Evolutionary conservation across 1,140 invertebrate species (phyloP), one percentile per base, ranked within the genome.

Genomic region (Cecropterus lyciades): DNA sequence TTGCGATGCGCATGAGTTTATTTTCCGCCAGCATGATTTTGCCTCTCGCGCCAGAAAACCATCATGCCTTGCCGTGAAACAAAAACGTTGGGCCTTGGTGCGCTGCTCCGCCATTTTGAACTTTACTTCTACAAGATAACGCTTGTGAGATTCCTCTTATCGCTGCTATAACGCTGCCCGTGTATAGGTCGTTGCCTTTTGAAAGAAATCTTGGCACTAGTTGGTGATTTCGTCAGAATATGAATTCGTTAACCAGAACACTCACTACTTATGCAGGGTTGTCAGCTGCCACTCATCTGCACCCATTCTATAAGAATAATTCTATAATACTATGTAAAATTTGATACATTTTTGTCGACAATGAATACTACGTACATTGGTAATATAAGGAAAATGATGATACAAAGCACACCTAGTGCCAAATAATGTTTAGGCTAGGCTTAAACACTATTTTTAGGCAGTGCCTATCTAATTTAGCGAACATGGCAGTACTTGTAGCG

Each of bases 161-260:
- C n/a, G 69, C 52, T 72, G 66, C 45, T 51, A 56, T 64, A 72
- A 68, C 65, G 46, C 71, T 55, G 74, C 66, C 63, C 66, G 64
- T 59, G 70, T 77, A 64, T 76, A 80, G 87, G 87, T 90, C 85
- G 79, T 84, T 90, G 87, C 75, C 87, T 88, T 79, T 84, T 79
- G 72, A 81, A 88, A 88, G 80, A 88, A 87, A 87, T 87, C 82
- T 90, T 90, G 85, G 87, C 87, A 90, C 75, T 79, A 72, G 77
- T 65, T 75, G 65, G 68, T 75, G 77, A 84, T 87, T 87, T 89
- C 85, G 83, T 87, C 82, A 87, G 82, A 82, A 79, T 80, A 75
- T 79, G 84, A 85, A 83, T 86, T 81, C 74, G 84, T 89, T 84
- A 83, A 85, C 80, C 76, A 75, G 79, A 81, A 80, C 71, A 62